Base-by-base conservation (phyloP, 2,888 invertebrate genomes). In the Byasa hedistus region DNA sequence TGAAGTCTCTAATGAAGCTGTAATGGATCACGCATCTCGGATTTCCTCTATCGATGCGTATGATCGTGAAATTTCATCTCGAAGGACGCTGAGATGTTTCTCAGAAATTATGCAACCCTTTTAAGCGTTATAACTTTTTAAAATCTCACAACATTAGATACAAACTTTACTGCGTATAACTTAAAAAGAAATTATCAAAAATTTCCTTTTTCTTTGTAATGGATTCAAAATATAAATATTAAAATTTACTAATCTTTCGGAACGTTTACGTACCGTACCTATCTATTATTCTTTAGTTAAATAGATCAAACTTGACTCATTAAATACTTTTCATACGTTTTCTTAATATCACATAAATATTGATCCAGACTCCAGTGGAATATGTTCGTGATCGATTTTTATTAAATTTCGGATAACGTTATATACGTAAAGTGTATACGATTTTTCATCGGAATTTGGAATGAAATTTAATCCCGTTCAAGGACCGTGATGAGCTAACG, bases 1-100 rank as follows among this genome's bases (percentile, higher is more conserved):
- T 59, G 59, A 36, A 21, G 32, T 52, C 19, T 57, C 48, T 17
- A 64, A 59, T 39, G 27, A 56, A 44, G 57, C n/a, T 58, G 58
- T 57, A 58, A 65, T 65, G 48, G 19, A 65, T 65, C 55, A 55
- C 48, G 36, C 51, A 39, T 58, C 23, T 54, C 58, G 8, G n/a
- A 48, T 65, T 65, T 48, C 51, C 21, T 59, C 22, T 27, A 60
- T 59, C 60, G 19, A 39, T n/a, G 24, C 24, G 36, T 24, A 21
- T 21, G 54, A 64, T 32, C 24, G 54, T 15, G 12, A 58, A 48
- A 36, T 54, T 23, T 23, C 24, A 36, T 36, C 19, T 21, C 61
- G 61, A 55, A 39, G 23, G 21, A 22, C 36, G n/a, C 27, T 22
- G 5, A 7, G 15, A 15, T 36, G 36, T 7, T 58, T 54, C 58